Base-by-base conservation (phyloP, 2,888 invertebrate species). In the Seira musarum region DNA sequence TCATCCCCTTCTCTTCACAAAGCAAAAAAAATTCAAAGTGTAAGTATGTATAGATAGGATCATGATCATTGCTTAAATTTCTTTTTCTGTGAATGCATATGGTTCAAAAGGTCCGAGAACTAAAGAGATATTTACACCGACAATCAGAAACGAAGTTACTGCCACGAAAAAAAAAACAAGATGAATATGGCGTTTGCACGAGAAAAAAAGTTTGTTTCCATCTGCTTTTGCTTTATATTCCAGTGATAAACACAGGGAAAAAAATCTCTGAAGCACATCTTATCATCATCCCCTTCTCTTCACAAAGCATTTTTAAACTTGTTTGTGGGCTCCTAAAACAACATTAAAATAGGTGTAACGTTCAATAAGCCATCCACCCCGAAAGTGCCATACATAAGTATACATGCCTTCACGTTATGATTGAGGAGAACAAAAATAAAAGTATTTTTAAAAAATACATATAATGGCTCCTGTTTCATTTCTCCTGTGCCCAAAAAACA, bases 31-130 rank as follows among this genome's bases (percentile, higher is more conserved):
- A 65, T 35, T 19, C 24, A 1, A 21, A 2, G 8, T 64, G 64
- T 25, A 2, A 6, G 8, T 24, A 22, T 25, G 25, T n/a, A n/a
- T n/a, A 21, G 24, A 3, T 15, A 24, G 64, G 24, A 64, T 21
- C 49, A 46, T 21, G 22, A 5, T 22, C 49, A 10, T 46, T n/a
- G 5, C 46, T 53, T 3, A 46, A 24, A 25, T 53, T 68, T 17
- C 68, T 68, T 25, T 68, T 49, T 68, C 24, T 19, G 21, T 21
- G 15, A 35, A 30, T 57, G 15, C 69, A 21, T 25, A 17, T 66
- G 15, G 64, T 8, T 64, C 25, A 25, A 24, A 64, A 40, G n/a
- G n/a, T n/a, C n/a, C n/a, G n/a, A n/a, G n/a, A n/a, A n/a, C n/a
- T n/a, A 40, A 40, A 13, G 40, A 40, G 40, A 8, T 40, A 5